Conservation (phyloP, 2,113 vertebrate species). For the Noctilio leporinus region DNA sequence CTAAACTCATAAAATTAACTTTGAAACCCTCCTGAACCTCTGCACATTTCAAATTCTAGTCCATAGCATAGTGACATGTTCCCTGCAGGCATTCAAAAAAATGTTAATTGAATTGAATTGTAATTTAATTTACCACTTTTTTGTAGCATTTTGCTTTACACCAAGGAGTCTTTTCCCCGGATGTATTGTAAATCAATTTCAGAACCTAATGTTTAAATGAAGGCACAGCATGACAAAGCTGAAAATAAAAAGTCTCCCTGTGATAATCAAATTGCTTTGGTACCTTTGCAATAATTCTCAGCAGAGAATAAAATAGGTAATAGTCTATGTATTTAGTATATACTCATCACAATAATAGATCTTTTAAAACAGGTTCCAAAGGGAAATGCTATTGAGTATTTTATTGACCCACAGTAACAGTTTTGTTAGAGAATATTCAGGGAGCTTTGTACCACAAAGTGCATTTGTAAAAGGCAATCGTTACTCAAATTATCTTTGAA, state of each 20-base stretch:
- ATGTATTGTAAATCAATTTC: conserved; percentile 62
- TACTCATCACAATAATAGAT: conserved; percentile 23
- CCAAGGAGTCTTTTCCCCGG: conserved; percentile 46
- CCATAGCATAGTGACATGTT: conserved; percentile 4
- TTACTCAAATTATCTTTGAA: background rate
- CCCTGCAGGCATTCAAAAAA: conserved; percentile 45
- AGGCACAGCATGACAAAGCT: conserved; percentile 46
- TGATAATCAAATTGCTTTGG: conserved; percentile 30
- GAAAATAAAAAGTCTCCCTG: conserved; percentile 44
- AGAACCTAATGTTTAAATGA: conserved; percentile 58
- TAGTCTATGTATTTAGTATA: background rate
- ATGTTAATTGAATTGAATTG: conserved; percentile 52
- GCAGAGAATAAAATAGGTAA: conserved; percentile 25
- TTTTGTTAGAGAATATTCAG: background rate
- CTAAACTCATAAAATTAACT: conserved; percentile 42
- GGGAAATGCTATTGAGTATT: background rate
- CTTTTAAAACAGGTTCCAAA: background rate
- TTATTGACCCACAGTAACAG: background rate
- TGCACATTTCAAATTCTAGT: conserved; percentile 36
- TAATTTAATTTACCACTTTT: conserved; percentile 53
- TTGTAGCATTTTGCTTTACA: conserved; percentile 48
- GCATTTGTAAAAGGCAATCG: background rate
- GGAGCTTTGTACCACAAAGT: background rate
- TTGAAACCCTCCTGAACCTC: conserved; percentile 23
- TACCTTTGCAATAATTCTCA: conserved; percentile 34